Evolutionary conservation across 2,888 invertebrate species (phyloP).

Genomic region (Metellina segmentata): DNA sequence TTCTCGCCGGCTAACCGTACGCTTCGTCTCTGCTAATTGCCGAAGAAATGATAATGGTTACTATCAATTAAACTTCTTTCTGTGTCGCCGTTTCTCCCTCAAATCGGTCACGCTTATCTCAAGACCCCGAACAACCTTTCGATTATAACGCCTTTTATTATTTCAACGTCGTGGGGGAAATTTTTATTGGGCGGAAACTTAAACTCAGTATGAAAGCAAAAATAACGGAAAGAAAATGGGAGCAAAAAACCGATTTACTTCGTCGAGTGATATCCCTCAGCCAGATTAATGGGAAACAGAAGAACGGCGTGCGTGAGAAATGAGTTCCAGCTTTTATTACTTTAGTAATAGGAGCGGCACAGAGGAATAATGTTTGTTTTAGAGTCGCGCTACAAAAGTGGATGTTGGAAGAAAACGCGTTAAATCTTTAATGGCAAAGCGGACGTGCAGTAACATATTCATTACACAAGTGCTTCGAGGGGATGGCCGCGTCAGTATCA

Average conservation of each 20-base stretch:
- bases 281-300: slow-evolving; percentile 71
- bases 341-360: slow-evolving; percentile 72
- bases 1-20: not conserved
- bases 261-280: slow-evolving; percentile 69
- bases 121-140: slow-evolving; percentile 40
- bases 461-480: slow-evolving; percentile 50
- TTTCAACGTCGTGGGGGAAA: slow-evolving; percentile 26
- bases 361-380: slow-evolving; percentile 74
- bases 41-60: slow-evolving; percentile 13
- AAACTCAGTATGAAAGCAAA: slow-evolving; percentile 44
- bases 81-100: not conserved
- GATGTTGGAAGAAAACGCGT: slow-evolving; percentile 67
- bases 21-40: slow-evolving; percentile 26
- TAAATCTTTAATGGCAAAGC: slow-evolving; percentile 72
- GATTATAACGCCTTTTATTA: slow-evolving; percentile 67
- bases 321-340: slow-evolving; percentile 75
- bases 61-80: slow-evolving; percentile 30
- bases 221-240: slow-evolving; percentile 21
- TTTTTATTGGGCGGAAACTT: slow-evolving; percentile 60
- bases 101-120: slow-evolving; percentile 16
- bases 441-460: slow-evolving; percentile 75
- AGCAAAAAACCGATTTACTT: slow-evolving; percentile 67
- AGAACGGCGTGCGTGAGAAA: slow-evolving; percentile 68
- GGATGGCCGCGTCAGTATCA: slow-evolving; percentile 26
- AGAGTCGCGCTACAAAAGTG: slow-evolving; percentile 67